Evolutionary conservation across 2,888 invertebrate species (phyloP), one percentile per base, ranked within the genome.

Genomic region (Nymphalis urticae): DNA sequence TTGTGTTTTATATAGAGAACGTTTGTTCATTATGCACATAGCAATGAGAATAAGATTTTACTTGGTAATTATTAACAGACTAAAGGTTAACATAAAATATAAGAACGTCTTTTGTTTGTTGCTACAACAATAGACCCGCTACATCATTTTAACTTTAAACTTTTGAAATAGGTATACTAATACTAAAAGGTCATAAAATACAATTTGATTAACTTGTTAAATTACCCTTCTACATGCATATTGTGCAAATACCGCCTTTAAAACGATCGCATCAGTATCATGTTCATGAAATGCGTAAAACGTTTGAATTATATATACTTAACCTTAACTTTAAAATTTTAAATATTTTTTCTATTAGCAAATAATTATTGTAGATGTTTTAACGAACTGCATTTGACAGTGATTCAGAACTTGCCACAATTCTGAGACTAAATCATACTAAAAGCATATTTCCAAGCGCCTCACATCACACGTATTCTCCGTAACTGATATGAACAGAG

Each of bases 1-100:
- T 62, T 62, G 61, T 66, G 61, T 47, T 56, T 48, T 24, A 48
- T 60, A 58, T 63, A 64, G 56, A 63, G 63, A 64, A 66, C 69
- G 65, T 48, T 50, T 50, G 62, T 62, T 62, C 68, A 72, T 73
- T 73, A 71, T 73, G 68, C 68, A 68, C 71, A 70, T 70, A 68
- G 70, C 75, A 69, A 75, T 71, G 70, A 68, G 70, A 69, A 71
- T 70, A 64, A 61, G 56, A 75, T 75, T 75, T 73, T 70, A 75
- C 74, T 75, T 74, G 72, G 67, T 75, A 76, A 76, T 75, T 64
- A 70, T 68, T 59, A 47, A 59, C 54, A 66, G 75, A 72, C 72
- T 73, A 73, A 74, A 76, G 75, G 76, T 75, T 70, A 75, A 74
- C 64, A 69, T 66, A 64, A 59, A 66, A 59, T 67, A 67, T 62